Percentiles rank a stretch among this genome's conserved stretches.
phyloP scores from a whole-genome alignment of 1,140 invertebrate genomes.

The Mya arenaria region DNA sequence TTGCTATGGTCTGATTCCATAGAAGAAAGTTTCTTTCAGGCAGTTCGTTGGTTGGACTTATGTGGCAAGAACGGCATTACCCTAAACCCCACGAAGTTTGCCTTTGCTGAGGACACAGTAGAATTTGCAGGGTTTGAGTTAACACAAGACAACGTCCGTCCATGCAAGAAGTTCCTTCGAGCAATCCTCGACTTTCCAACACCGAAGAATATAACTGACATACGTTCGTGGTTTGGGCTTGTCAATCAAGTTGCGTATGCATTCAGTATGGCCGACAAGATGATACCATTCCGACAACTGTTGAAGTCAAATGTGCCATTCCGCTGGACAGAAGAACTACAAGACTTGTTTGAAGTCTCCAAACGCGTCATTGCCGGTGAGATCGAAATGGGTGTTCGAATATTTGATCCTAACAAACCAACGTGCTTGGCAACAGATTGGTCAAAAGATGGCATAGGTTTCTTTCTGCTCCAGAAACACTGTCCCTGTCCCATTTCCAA shows the following conservation, averaged over 20 bases:
- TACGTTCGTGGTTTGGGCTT: conserved; percentile 59
- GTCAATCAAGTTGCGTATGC: conserved; percentile 44
- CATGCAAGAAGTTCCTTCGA: conserved; percentile 35
- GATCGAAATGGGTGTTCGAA: conserved; percentile 60
- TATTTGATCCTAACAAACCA: conserved; percentile 62
- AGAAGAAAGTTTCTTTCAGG: conserved; percentile 52
- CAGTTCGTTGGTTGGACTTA: conserved; percentile 54
- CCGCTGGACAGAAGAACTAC: conserved; percentile 44
- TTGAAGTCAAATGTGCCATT: conserved; percentile 56
- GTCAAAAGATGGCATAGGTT: conserved; percentile 59
- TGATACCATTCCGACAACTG: conserved; percentile 57
- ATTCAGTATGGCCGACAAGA: conserved; percentile 55
- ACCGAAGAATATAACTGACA: conserved; percentile 57
- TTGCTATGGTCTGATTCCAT: conserved; percentile 49
- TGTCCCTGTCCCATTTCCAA: conserved; percentile 43
- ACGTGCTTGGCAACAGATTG: conserved; percentile 66
- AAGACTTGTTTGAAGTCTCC: conserved; percentile 55
- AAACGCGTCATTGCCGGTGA: conserved; percentile 56
- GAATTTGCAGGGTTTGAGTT: conserved; percentile 69
- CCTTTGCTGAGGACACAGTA: no score
- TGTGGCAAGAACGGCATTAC: conserved; percentile 67
- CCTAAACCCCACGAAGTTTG: conserved; percentile 69
- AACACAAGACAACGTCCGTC: conserved; percentile 38
- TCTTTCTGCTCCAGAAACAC: conserved; percentile 67
- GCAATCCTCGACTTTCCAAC: conserved; percentile 57